Evolutionary conservation across 2,113 vertebrate species (phyloP), one percentile per base, ranked within the genome.

Genomic region (Oreotrochilus melanogaster): DNA sequence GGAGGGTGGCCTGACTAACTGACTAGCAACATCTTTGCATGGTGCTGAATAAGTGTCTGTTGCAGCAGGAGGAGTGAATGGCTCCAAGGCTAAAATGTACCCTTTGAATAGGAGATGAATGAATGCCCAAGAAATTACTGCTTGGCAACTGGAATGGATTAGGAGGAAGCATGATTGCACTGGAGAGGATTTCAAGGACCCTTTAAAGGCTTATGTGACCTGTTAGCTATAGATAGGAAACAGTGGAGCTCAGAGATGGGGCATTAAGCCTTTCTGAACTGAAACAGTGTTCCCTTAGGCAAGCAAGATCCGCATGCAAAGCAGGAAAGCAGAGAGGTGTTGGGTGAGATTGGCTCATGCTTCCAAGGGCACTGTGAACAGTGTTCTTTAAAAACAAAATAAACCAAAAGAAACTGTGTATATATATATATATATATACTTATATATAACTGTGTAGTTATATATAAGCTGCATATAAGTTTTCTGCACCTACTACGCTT

Each of bases 131-230:
- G 58, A 93, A 93, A 85, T 91, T 69, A 89, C 50, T 89, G 66
- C 81, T 87, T 89, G 78, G 81, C 85, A 76, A 28, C 74, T 89
- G 78, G 57, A 61, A 69, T 92, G 87, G 89, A 65, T 87, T 89
- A 89, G 81, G 81, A 82, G n/a, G 70, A 89, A 50, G 53, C 88
- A 25, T 60, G 71, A 86, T 88, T 86, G 66, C 78, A 83, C 74
- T 95, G 82, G 78, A 94, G 93, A 89, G 88, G 80, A 53, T 89
- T 94, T 96, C 88, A 72, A 92, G 90, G 78, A 45, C 74, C 27
- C 25, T 89, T 88, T 92, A 65, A 95, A 69, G 85, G 71, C 81
- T 89, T 92, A 14, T 57, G 33, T 1, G 50, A 86, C 95, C 90
- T 94, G 81, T 82, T 88, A 88, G 85, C 74, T 89, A 58, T 57